Percentiles rank a stretch among this genome's conserved stretches.
phyloP scores from a whole-genome alignment of 64 coral and sea anemone species.

The Platygyra sinensis region DNA sequence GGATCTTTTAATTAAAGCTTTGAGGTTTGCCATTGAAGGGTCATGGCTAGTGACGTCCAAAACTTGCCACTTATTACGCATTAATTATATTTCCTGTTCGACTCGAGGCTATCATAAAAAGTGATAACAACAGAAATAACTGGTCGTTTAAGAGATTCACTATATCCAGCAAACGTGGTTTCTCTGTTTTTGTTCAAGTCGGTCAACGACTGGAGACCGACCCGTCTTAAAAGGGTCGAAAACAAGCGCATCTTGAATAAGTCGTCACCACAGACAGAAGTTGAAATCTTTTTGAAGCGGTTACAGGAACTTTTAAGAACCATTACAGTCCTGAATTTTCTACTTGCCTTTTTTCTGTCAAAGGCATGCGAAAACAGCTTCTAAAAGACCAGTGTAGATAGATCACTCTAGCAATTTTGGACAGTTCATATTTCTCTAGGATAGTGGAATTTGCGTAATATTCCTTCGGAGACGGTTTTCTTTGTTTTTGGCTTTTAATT shows the following conservation, averaged over 20 bases:
- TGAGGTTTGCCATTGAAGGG: constrained; percentile 81
- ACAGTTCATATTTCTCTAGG: not conserved
- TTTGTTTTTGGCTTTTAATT: constrained; percentile 4
- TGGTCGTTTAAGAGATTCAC: not conserved
- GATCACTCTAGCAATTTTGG: not conserved
- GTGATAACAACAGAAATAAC: not conserved
- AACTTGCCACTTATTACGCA: constrained; percentile 18
- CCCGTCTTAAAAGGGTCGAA: too few relatives aligned
- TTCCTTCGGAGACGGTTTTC: not conserved
- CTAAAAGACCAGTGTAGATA: not conserved
- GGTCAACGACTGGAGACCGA: too few relatives aligned
- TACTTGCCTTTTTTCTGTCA: too few relatives aligned
- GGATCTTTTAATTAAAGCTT: constrained; percentile 93
- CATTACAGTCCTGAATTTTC: too few relatives aligned
- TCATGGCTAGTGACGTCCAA: constrained; percentile 61
- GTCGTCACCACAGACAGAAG: too few relatives aligned
- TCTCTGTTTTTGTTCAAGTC: too few relatives aligned
- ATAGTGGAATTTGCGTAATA: not conserved
- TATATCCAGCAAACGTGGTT: not conserved
- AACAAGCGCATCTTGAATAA: too few relatives aligned
- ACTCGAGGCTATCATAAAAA: not conserved
- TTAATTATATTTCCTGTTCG: constrained; percentile 43
- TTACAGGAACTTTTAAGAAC: too few relatives aligned
- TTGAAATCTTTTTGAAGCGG: too few relatives aligned
- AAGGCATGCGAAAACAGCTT: not conserved